Percentiles rank a stretch among this genome's conserved stretches.
Conservation (phyloP, 2,797 vertebrate genomes). For the Gallinago nigripennis region DNA sequence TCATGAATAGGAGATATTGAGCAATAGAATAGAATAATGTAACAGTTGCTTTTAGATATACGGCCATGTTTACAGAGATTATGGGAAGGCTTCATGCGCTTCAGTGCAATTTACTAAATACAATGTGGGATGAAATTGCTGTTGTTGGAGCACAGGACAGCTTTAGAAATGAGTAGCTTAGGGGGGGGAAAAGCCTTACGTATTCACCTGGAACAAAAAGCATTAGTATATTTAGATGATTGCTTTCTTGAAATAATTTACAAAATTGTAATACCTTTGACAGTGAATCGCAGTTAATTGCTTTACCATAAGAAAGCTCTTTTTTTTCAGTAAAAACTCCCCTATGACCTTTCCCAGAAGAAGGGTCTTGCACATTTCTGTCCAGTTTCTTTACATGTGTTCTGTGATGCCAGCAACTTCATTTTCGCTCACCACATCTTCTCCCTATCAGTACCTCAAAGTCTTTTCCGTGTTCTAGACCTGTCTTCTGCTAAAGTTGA, state of each 20-base stretch:
- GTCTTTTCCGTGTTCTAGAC: neutral
- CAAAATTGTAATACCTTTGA: slow-evolving; percentile 1
- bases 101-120: slow-evolving; percentile 59
- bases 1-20: slow-evolving; percentile 24
- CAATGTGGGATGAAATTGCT: slow-evolving; percentile 53
- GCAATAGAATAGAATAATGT: slow-evolving; percentile 39
- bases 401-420: neutral
- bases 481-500: neutral
- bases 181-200: neutral
- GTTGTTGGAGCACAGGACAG: slow-evolving; percentile 34
- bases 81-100: slow-evolving; percentile 16
- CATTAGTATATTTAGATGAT: slow-evolving; percentile 25
- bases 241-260: slow-evolving; percentile 47
- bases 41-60: slow-evolving; percentile 49
- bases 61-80: slow-evolving; percentile 8
- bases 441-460: neutral
- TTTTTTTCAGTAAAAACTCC: neutral
- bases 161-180: slow-evolving; percentile 21
- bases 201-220: slow-evolving; percentile 34
- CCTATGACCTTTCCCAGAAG: neutral
- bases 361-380: neutral
- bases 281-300: slow-evolving; percentile 33
- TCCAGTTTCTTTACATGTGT: neutral
- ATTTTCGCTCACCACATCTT: neutral
- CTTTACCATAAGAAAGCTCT: neutral